These are phyloP conservation scores for Drosophila setifemur DNA, from an alignment of 1,140 invertebrate species.

Conservation along the genomic window DNA sequence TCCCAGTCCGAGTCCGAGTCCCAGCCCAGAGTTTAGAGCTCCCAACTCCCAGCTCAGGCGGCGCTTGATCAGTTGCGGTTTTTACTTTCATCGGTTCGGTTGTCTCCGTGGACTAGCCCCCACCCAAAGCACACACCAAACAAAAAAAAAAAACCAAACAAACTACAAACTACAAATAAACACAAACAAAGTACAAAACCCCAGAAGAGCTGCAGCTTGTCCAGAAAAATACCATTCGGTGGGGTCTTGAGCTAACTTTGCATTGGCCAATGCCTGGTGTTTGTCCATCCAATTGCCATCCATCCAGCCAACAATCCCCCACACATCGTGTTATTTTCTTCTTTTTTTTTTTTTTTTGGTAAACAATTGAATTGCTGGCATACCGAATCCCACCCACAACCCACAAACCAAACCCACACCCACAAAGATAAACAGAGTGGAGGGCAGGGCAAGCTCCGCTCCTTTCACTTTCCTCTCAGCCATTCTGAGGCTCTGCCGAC, in stretches of 20 bases:
- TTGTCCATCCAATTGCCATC: conserved; percentile 59
- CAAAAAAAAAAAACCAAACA: background rate
- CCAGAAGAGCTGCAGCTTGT: background rate
- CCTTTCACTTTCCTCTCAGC: conserved; percentile 5
- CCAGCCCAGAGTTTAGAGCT: conserved; percentile 33
- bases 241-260: conserved; percentile 21
- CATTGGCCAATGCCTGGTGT: conserved; percentile 47
- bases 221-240: conserved; percentile 31
- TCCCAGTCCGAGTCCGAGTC: conserved; percentile 18
- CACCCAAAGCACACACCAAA: background rate
- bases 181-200: background rate
- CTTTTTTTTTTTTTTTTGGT: conserved; percentile 10
- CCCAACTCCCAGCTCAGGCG: conserved; percentile 33
- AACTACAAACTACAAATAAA: background rate
- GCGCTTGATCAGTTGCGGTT: conserved; percentile 81
- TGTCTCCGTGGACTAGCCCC: conserved; percentile 29
- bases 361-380: conserved; percentile 40
- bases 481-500: too few species aligned
- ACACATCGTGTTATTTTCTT: conserved; percentile 13
- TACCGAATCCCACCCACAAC: background rate
- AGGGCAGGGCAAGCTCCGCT: too few species aligned
- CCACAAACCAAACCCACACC: too few species aligned
- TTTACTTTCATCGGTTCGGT: conserved; percentile 82
- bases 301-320: too few species aligned
- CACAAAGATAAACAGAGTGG: too few species aligned